Percentiles rank a stretch among this genome's conserved stretches.
Conservation (phyloP, 2,888 invertebrate species). For the Drosophila ezoana region DNA sequence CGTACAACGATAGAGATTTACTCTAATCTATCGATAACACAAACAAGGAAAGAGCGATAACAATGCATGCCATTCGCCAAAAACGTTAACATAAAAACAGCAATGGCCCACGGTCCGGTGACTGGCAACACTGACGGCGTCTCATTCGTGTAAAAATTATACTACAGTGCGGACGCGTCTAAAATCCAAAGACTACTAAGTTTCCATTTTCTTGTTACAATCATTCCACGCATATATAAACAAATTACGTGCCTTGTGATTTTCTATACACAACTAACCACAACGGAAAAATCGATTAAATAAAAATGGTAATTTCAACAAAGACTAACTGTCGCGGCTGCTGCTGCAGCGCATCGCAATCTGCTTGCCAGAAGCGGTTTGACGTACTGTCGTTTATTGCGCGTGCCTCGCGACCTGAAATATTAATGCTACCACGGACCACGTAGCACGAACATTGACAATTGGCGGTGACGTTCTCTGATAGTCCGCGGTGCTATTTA, state of each 20-base stretch:
- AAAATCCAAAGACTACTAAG: conserved; percentile 27
- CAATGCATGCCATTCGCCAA: conserved; percentile 9
- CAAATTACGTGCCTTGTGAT: conserved; percentile 54
- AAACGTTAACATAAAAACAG: conserved; percentile 28
- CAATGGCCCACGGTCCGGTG: conserved; percentile 20
- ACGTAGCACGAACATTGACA: conserved; percentile 39
- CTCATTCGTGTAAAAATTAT: conserved; percentile 83
- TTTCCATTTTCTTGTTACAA: conserved; percentile 45
- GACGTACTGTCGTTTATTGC: conserved; percentile 58
- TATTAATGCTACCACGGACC: conserved; percentile 36
- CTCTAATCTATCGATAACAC: conserved; percentile 7
- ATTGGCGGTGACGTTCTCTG: conserved; percentile 1
- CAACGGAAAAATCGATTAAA: conserved; percentile 72
- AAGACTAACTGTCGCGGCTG: conserved; percentile 14
- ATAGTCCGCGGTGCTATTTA: conserved; percentile 7
- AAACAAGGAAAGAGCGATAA: conserved; percentile 13
- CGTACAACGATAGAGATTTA: not conserved
- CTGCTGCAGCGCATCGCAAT: conserved; percentile 51
- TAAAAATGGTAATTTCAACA: conserved; percentile 71
- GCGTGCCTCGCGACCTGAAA: conserved; percentile 64
- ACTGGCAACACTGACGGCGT: conserved; percentile 73
- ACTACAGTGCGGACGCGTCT: conserved; percentile 71
- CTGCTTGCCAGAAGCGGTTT: conserved; percentile 39
- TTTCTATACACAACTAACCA: conserved; percentile 36
- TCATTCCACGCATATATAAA: conserved; percentile 67